Percentiles rank a stretch among this genome's conserved stretches.
These are phyloP conservation scores for Bombylius major DNA, from an alignment of 2,888 invertebrate species.

Conservation along the genomic window DNA sequence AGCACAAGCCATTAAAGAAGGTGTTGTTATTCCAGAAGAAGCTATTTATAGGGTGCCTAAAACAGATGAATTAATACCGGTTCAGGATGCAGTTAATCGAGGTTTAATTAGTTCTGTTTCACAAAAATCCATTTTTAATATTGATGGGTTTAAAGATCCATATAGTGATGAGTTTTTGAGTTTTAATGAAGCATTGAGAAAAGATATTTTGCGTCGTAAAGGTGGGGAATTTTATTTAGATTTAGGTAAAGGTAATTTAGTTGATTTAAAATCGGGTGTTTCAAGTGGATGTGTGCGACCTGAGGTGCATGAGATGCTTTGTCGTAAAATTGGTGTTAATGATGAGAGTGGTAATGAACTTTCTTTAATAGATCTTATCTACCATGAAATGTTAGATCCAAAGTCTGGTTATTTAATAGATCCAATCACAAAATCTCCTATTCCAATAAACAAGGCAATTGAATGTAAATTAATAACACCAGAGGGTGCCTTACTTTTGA, in stretches of 20 bases:
- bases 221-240: conserved; percentile 58
- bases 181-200: conserved; percentile 66
- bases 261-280: conserved; percentile 69
- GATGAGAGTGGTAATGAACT: conserved; percentile 59
- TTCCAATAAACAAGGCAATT: conserved; percentile 77
- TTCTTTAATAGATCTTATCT: conserved; percentile 76
- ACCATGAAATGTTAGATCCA: conserved; percentile 75
- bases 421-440: conserved; percentile 52
- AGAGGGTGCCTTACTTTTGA: conserved; percentile 74
- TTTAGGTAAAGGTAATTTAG: conserved; percentile 60
- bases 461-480: conserved; percentile 72
- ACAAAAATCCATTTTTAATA: conserved; percentile 80
- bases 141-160: conserved; percentile 79
- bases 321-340: conserved; percentile 66
- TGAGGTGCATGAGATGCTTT: conserved; percentile 78
- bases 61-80: conserved; percentile 57
- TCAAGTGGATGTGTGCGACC: conserved; percentile 64
- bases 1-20: conserved; percentile 69
- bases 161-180: conserved; percentile 70
- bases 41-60: conserved; percentile 63
- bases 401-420: conserved; percentile 76
- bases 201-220: conserved; percentile 62
- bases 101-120: conserved; percentile 80
- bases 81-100: conserved; percentile 78
- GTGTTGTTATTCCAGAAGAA: conserved; percentile 61